Evolutionary conservation across 1,140 invertebrate genomes (phyloP), one percentile per base, ranked within the genome.

Genomic region (Drosophila rhopaloa): DNA sequence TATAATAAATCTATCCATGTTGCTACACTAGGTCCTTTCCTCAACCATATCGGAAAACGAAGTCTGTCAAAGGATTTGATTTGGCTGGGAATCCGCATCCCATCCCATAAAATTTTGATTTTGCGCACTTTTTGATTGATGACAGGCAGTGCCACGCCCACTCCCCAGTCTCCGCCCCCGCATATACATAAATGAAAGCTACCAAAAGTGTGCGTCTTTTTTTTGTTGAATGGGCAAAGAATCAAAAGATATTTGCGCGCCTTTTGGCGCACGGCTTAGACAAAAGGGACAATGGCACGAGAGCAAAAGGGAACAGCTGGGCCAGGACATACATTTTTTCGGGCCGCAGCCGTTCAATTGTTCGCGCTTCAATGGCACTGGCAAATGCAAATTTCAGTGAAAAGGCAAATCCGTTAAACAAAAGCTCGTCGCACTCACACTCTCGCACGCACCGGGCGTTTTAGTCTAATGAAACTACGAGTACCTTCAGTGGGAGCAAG

Each of bases 51-150:
- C 40, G 1, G n/a, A 19, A 19, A 43, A 16, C 57, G 41, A 58
- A 58, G 35, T 19, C 47, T 40, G n/a, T 47, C 43, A 58, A 58
- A 67, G 61, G 66, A 70, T 55, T 67, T 47, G 46, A 68, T 65
- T 68, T 54, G 47, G 57, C 38, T 40, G 56, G 55, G 27, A 57
- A 46, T 53, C 44, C 13, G 5, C 32, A 16, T n/a, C 63, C 43
- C 70, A 41, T n/a, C 38, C 58, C 56, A 60, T 89, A 77, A 70
- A 73, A 78, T 89, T 89, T 89, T 89, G 84, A 88, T 88, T 88
- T 89, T 77, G 84, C 84, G 80, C 84, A 89, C 80, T 80, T 89
- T 88, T 89, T 89, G 84, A 89, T 89, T 89, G 84, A 89, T 89
- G 84, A 83, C 84, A 78, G 68, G 68, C 72, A 82, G 47, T 2